A percentile compares a stretch with the other conserved stretches of the same genome.
Conservation (phyloP, 2,113 vertebrate genomes). For the Albula glossodonta region DNA sequence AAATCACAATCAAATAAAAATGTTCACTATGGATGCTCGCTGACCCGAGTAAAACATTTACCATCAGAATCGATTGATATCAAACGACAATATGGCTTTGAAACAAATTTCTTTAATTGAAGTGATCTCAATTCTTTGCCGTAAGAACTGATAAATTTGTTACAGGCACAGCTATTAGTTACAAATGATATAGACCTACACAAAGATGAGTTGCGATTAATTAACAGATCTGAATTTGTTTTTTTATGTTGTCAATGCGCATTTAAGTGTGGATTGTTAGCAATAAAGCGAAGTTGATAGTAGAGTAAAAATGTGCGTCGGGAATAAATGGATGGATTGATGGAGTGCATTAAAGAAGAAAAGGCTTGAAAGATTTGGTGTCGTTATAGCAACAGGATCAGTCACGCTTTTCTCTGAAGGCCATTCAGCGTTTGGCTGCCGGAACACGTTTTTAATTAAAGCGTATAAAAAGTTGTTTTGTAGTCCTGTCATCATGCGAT, state of each 20-base stretch:
- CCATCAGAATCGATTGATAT: background rate
- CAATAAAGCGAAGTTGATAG: conserved; percentile 28
- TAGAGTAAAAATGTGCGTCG: conserved; percentile 40
- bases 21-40: background rate
- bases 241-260: conserved; percentile 20
- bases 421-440: conserved; percentile 71
- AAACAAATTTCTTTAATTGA: background rate
- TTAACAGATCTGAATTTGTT: background rate
- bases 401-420: conserved; percentile 71
- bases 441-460: conserved; percentile 69
- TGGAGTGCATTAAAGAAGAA: conserved; percentile 59
- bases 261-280: conserved; percentile 12
- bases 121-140: background rate
- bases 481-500: conserved; percentile 63
- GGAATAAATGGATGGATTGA: conserved; percentile 54
- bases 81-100: background rate
- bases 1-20: background rate
- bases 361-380: conserved; percentile 74
- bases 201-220: conserved; percentile 11
- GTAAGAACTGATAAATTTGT: no score
- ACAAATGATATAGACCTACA: background rate
- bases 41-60: background rate
- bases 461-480: conserved; percentile 69
- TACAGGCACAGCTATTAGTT: background rate
- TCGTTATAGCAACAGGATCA: conserved; percentile 80